Evolutionary conservation across 2,888 invertebrate species (phyloP).

Genomic region (Sceliomorpha sp.): DNA sequence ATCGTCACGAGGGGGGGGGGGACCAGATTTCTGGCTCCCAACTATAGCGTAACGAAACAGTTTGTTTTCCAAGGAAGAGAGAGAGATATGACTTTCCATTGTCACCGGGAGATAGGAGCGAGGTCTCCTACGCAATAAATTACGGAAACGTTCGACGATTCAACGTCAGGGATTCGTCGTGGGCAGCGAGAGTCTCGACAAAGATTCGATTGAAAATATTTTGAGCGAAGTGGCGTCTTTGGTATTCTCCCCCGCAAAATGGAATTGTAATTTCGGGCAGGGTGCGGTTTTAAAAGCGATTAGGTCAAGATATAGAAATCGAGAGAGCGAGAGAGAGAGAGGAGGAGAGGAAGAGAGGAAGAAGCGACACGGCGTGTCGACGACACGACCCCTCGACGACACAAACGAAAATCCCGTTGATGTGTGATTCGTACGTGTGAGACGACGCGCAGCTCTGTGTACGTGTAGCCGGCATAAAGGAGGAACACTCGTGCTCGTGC

Average conservation of each 20-base stretch:
- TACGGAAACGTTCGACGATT: background rate
- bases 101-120: too few species aligned
- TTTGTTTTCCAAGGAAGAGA: too few species aligned
- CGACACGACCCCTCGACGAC: constrained; percentile 39
- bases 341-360: constrained; percentile 9
- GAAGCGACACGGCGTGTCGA: constrained; percentile 48
- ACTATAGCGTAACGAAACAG: too few species aligned
- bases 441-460: constrained; percentile 1
- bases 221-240: constrained; percentile 29
- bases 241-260: constrained; percentile 19
- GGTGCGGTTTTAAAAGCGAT: constrained; percentile 51
- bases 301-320: constrained; percentile 53
- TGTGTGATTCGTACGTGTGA: constrained; percentile 1
- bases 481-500: constrained; percentile 54
- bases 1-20: too few species aligned
- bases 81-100: too few species aligned
- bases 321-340: constrained; percentile 39
- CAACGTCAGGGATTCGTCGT: too few species aligned
- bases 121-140: too few species aligned
- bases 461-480: constrained; percentile 30
- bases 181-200: too few species aligned
- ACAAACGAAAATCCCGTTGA: constrained; percentile 46
- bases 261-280: constrained; percentile 36
- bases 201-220: constrained; percentile 30
- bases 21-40: too few species aligned